Evolutionary conservation across 2,797 vertebrate genomes (phyloP), one percentile per base, ranked within the genome.

Genomic region (Cryptoblepharus egeriae): DNA sequence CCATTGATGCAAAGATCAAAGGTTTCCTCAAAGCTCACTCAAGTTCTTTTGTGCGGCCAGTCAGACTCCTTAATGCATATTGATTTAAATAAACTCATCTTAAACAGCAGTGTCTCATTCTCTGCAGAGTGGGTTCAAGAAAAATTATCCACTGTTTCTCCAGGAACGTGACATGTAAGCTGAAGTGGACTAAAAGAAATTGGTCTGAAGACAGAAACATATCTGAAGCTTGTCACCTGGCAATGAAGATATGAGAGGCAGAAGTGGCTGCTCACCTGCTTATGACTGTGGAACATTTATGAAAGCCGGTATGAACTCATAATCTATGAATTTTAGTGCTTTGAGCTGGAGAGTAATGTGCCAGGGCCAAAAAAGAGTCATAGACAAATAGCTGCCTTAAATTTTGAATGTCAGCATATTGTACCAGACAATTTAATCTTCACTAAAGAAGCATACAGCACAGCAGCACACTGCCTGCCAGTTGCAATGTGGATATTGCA

Each of bases 1-100:
- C 80, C 16, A 79, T 20, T 13, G n/a, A 64, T 58, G 49, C 11
- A 69, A 68, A 87, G 15, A 85, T 76, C 39, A 86, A 81, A 90
- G 18, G 68, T 80, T 60, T 0, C 0, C 71, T 24, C 35, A 83
- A 76, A 73, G 26, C 5, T 81, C 32, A 69, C 12, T 79, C 24
- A 4, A 55, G 6, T 69, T 89, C 22, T 3, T 78, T 64, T 1
- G 1, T 13, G 30, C 1, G 75, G 12, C 5, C 28, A 81, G 28
- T 70, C 57, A 60, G 45, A 16, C 65, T 3, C 75, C 45, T 18
- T 67, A 75, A 73, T 2, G 32, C 1, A 74, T 70, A 69, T 3
- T 57, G 11, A 12, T 61, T 86, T 71, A 82, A 73, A 81, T 55
- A 2, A 68, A n/a, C 63, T 37, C 0, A 12, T 83, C 4, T 24